phyloP scores from a whole-genome alignment of 1,140 invertebrate genomes.

The Pachypeltis micranthus region DNA sequence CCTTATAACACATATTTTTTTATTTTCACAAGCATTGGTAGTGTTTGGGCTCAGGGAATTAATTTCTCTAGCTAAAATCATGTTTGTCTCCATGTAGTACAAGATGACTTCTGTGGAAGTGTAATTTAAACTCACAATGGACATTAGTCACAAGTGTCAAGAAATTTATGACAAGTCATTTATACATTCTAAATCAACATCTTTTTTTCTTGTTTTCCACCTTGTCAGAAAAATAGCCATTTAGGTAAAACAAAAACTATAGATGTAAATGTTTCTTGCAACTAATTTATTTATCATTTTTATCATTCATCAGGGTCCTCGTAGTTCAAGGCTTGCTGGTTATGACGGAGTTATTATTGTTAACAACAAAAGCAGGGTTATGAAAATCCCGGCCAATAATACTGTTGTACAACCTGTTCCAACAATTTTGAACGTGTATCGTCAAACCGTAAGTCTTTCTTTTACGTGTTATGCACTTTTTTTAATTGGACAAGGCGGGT shows the following conservation, averaged over 20 bases:
- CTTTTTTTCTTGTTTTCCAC: neutral
- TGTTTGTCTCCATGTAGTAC: too few relatives aligned
- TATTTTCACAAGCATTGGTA: too few relatives aligned
- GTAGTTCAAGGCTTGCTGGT: constrained; percentile 9
- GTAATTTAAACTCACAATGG: neutral
- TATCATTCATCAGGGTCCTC: constrained; percentile 10
- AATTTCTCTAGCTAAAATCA: too few relatives aligned
- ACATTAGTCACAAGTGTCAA: neutral
- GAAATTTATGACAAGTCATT: neutral
- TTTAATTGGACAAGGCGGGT: neutral
- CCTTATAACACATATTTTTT: too few relatives aligned
- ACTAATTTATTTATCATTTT: neutral
- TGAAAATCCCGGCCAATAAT: constrained; percentile 11
- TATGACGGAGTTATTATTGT: constrained; percentile 17
- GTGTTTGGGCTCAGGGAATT: too few relatives aligned
- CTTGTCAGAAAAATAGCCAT: too few relatives aligned
- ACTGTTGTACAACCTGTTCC: constrained; percentile 15
- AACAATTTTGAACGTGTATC: constrained; percentile 2
- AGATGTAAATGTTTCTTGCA: too few relatives aligned
- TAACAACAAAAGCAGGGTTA: constrained; percentile 18
- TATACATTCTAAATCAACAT: neutral
- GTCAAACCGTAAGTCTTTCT: constrained; percentile 13
- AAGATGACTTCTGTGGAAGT: too few relatives aligned
- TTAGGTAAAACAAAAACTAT: too few relatives aligned
- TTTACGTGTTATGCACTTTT: neutral